These are phyloP conservation scores for Callipepla californica DNA, from an alignment of 2,113 vertebrate species.

Conservation along the genomic window DNA sequence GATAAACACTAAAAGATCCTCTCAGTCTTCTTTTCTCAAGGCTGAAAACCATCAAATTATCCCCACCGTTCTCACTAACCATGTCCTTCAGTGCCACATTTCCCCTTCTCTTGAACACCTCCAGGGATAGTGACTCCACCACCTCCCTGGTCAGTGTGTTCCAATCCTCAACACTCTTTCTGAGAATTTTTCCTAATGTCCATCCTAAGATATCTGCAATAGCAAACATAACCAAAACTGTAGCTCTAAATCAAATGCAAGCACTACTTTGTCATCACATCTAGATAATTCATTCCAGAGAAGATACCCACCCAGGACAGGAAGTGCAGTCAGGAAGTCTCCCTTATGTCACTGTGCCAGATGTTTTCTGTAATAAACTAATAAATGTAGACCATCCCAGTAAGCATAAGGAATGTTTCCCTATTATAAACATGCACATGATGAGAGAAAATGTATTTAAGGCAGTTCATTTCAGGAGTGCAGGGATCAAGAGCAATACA, in stretches of 20 bases:
- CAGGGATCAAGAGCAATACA: background rate
- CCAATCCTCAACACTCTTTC: no score
- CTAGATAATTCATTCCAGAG: background rate
- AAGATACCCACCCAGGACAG: background rate
- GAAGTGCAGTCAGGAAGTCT: background rate
- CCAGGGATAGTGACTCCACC: no score
- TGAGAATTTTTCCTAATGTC: no score
- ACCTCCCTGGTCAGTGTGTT: no score
- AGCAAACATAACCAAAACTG: background rate
- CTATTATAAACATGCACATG: accelerated
- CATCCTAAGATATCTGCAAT: no score
- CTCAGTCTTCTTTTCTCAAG: no score
- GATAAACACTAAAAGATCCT: no score
- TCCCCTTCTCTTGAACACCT: no score
- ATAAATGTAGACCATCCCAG: background rate
- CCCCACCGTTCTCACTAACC: no score
- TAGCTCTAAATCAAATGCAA: background rate
- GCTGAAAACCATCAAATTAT: no score
- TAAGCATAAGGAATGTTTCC: background rate
- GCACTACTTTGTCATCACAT: background rate
- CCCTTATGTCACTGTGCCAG: background rate
- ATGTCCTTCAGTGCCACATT: no score
- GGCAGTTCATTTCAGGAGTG: background rate
- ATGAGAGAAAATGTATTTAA: background rate
- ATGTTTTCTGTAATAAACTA: background rate